Evolutionary conservation across 2,888 invertebrate species (phyloP).

Genomic region (Sphaeridia pumilis): DNA sequence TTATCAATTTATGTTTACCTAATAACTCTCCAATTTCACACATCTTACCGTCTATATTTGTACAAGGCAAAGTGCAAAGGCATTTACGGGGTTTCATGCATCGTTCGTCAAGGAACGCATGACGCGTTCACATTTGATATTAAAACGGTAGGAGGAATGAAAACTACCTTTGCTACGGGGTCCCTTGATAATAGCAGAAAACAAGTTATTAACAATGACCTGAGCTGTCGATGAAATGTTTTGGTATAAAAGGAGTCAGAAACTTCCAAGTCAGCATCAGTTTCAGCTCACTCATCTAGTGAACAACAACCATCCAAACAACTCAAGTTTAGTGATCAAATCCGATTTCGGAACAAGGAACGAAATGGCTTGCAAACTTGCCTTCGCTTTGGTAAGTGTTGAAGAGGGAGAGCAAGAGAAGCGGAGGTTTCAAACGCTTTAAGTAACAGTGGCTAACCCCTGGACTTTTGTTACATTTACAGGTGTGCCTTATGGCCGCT

Average conservation of each 20-base stretch:
- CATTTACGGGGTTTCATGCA: not conserved
- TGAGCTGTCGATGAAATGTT: not conserved
- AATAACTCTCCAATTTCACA: conserved; percentile 2
- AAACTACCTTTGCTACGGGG: too few relatives aligned
- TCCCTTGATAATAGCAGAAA: too few relatives aligned
- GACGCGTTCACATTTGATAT: too few relatives aligned
- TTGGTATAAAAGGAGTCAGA: not conserved
- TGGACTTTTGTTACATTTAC: too few relatives aligned
- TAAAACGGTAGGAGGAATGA: too few relatives aligned
- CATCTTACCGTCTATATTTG: not conserved
- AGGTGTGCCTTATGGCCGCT: not conserved
- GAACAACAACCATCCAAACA: not conserved
- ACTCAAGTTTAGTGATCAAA: not conserved
- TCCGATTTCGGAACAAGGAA: not conserved
- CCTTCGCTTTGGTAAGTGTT: conserved; percentile 4
- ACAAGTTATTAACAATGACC: too few relatives aligned
- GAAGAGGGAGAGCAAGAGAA: too few relatives aligned
- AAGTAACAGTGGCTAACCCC: too few relatives aligned
- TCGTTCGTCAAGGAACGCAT: not conserved
- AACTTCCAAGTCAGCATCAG: not conserved
- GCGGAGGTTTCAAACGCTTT: too few relatives aligned
- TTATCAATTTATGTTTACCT: conserved; percentile 1
- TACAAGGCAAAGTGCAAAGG: not conserved
- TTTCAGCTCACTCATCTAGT: not conserved
- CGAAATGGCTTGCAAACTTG: not conserved